phyloP scores from a whole-genome alignment of 2,113 vertebrate species.

The Albula goreensis region DNA sequence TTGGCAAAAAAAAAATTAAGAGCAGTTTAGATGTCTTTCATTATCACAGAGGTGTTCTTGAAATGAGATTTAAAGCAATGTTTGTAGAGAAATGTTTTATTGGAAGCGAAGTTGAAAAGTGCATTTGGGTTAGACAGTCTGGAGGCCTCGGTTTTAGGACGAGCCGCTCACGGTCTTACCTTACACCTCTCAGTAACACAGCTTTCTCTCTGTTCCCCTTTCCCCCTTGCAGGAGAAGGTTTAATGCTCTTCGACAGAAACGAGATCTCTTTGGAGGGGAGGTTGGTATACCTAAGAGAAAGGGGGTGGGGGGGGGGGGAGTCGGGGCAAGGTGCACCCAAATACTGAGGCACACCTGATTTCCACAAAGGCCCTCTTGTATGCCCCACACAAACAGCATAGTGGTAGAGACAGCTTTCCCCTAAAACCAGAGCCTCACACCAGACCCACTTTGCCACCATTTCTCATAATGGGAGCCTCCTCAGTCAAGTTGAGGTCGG shows the following conservation, averaged over 20 bases:
- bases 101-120: background rate
- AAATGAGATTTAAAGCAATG: background rate
- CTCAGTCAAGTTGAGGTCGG: background rate
- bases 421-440: slow-evolving; percentile 17
- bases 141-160: slow-evolving; percentile 24
- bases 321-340: slow-evolving; percentile 64
- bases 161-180: slow-evolving; percentile 38
- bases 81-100: background rate
- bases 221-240: slow-evolving; percentile 74
- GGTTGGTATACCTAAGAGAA: slow-evolving; percentile 90
- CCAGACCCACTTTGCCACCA: background rate
- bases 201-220: slow-evolving; percentile 78
- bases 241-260: slow-evolving; percentile 95
- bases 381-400: slow-evolving; percentile 44
- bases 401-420: slow-evolving; percentile 34
- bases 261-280: slow-evolving; percentile 93
- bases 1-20: background rate
- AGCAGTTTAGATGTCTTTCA: background rate
- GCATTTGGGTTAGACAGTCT: background rate
- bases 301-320: slow-evolving; percentile 50
- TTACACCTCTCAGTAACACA: slow-evolving; percentile 70
- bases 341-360: slow-evolving; percentile 46
- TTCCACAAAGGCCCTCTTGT: slow-evolving; percentile 60
- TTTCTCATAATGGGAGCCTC: slow-evolving; percentile 4
- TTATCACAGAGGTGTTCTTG: background rate